Base-by-base conservation (phyloP, 1,140 invertebrate genomes). In the Bemisia tabaci region DNA sequence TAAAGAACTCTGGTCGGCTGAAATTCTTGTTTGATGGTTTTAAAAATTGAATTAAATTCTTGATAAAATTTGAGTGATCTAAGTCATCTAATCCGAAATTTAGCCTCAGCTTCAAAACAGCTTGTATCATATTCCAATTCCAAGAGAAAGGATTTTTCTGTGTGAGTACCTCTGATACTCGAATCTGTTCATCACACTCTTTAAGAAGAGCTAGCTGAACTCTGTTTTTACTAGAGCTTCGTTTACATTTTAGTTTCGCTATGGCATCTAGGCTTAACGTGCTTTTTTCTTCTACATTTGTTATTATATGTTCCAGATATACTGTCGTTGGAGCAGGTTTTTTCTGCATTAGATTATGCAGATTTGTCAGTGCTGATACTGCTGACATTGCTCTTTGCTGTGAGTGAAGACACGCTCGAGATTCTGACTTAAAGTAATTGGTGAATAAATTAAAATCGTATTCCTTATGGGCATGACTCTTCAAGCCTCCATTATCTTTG, bases 1-100 rank as follows among this genome's bases (percentile, higher is more conserved):
- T 80, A 77, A 85, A 77, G 76, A 89, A 72, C 81, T 94, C 79
- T 76, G 94, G 76, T 66, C 80, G 76, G 59, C 83, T 84, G 77
- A 92, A 96, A 64, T 86, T 85, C 75, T 94, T 91, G 64, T 87
- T 89, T 22, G 88, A 90, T 0, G 94, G 94, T 75, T 89, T 90
- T 73, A 88, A 91, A 75, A 94, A 97, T 68, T 89, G 85, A 0
- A 95, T 80, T 1, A 98, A 80, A 33, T 87, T 84, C 68, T 87
- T 85, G 0, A 94, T 80, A 78, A 96, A 95, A n/a, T 83, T 76
- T 62, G 84, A 84, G 74, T 90, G 84, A 65, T 84, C 85, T 48
- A 87, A 86, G 73, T 95, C 90, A 62, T 85, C 81, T n/a, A 87
- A 75, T 69, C 33, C 5, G 33, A 48, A 48, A 48, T 48, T 17